Evolutionary conservation across 1,140 invertebrate species (phyloP).

Genomic region (Drosophila tsacasi): DNA sequence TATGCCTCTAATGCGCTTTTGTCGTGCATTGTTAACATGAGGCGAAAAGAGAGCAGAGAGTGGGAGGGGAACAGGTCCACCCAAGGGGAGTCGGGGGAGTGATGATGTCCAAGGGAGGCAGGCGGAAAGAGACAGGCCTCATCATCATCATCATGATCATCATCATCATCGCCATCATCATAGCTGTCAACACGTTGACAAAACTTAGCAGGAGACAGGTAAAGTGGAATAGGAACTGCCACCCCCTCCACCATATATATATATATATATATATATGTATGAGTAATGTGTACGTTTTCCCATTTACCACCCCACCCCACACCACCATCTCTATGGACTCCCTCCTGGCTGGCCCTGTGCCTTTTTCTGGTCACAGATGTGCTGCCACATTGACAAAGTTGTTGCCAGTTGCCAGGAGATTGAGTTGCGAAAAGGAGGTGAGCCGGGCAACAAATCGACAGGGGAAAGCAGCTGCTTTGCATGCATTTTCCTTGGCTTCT

Average conservation of each 20-base stretch:
- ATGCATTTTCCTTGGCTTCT: constrained; percentile 39
- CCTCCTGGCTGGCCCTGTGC: background rate
- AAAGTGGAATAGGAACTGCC: constrained; percentile 25
- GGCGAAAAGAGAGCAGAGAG: constrained; percentile 13
- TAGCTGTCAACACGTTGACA: constrained; percentile 76
- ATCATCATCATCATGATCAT: constrained; percentile 19
- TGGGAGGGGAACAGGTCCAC: background rate
- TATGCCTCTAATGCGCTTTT: constrained; percentile 78
- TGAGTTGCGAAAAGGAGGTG: constrained; percentile 34
- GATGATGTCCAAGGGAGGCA: constrained; percentile 4
- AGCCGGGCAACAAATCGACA: background rate
- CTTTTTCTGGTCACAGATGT: constrained; percentile 59
- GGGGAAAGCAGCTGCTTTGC: constrained; percentile 45
- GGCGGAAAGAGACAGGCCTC: background rate
- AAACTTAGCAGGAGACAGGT: constrained; percentile 41
- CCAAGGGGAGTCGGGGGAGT: background rate
- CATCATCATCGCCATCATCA: constrained; percentile 55
- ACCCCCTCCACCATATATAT: background rate
- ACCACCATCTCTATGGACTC: background rate
- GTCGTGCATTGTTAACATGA: constrained; percentile 74
- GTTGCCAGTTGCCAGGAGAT: constrained; percentile 57
- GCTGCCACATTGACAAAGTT: constrained; percentile 69
- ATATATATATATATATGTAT: background rate
- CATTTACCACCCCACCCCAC: background rate
- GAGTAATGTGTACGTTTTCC: background rate